Percentiles rank a stretch among this genome's conserved stretches.
Conservation (phyloP, 2,113 vertebrate species). For the Struthidea cinerea region DNA sequence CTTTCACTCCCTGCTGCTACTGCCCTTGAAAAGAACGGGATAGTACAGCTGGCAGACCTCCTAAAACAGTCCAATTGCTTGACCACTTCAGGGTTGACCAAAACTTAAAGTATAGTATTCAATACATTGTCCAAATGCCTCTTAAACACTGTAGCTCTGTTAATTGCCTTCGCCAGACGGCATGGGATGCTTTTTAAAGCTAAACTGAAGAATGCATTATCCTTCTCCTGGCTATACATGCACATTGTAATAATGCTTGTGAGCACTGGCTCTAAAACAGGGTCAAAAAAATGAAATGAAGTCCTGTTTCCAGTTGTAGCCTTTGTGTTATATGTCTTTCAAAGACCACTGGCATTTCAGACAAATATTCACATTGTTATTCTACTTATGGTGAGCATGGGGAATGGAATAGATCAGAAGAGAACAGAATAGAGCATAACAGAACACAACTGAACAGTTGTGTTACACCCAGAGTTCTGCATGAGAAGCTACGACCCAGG, state of each 20-base stretch:
- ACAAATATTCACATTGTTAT: background rate
- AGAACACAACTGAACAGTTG: background rate
- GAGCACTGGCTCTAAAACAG: background rate
- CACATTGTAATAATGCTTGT: background rate
- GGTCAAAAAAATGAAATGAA: background rate
- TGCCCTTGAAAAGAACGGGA: background rate
- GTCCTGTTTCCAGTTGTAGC: background rate
- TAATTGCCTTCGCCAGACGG: rapidly evolving
- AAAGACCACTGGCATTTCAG: background rate
- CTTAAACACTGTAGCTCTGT: background rate
- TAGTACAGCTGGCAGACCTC: background rate
- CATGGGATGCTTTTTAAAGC: background rate
- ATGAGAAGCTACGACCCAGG: background rate
- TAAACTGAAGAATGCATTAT: background rate
- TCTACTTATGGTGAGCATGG: background rate
- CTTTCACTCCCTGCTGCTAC: background rate
- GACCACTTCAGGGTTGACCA: background rate
- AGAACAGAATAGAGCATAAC: background rate
- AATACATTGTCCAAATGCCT: background rate
- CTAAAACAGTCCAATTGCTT: background rate
- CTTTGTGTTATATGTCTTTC: background rate
- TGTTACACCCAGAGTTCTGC: background rate
- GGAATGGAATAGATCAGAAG: background rate
- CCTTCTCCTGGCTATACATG: background rate
- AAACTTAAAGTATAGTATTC: background rate